Base-by-base conservation (phyloP, 2,888 invertebrate species). In the Drosophila greeni region DNA sequence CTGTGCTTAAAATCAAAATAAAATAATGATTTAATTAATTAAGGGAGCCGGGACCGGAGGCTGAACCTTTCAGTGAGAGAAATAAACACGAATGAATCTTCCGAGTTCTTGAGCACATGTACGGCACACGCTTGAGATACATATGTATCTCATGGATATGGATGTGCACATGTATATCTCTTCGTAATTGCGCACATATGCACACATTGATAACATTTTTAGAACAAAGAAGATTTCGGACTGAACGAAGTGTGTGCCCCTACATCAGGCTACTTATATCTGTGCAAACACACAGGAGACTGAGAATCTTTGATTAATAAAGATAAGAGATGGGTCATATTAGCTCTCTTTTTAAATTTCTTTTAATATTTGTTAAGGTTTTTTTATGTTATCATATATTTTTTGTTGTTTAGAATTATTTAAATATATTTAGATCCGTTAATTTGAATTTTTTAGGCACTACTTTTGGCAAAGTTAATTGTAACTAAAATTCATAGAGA, bases 141-240 rank as follows among this genome's bases (percentile, higher is more conserved):
- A 45, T 29, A 45, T 29, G 43, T 45, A 29, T 40, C 39, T 40
- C 39, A 42, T 24, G 23, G 40, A 42, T 42, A 42, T n/a, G 23
- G 40, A 42, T 40, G 39, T 40, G 39, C 39, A 42, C 24, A 23
- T 42, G 40, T 42, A 23, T 42, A 42, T 42, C 40, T 23, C 18
- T 14, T 45, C 26, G 37, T 40, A 52, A 52, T 39, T 29, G 40
- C 37, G 40, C 52, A 52, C 39, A 52, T 52, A 52, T 39, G 40
- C 52, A 52, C 29, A 45, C 45, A 57, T 14, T 45, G 45, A 45
- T 45, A 45, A 31, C 45, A 45, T 45, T 57, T 71, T 31, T 66
- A 56, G 61, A 66, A 53, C 60, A 72, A 54, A 47, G 55, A 62
- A 52, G 29, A 36, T 33, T 39, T 62, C 43, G 16, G 43, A 31